These are phyloP conservation scores for Syngnathoides biaculeatus DNA, from an alignment of 2,113 vertebrate species.

Conservation along the genomic window DNA sequence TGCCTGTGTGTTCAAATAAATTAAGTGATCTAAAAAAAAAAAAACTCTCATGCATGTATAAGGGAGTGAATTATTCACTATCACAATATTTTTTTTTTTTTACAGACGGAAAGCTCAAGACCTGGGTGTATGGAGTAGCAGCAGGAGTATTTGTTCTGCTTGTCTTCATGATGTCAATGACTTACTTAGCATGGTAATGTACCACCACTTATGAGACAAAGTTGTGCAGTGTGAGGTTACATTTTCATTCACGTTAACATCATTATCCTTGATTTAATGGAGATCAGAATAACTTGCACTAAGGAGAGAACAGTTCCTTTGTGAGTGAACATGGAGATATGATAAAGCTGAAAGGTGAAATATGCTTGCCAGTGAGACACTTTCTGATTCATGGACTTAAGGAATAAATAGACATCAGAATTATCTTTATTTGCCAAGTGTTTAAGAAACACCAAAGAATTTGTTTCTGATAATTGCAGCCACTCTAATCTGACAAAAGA, in stretches of 20 bases:
- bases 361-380: no score
- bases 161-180: slow-evolving; percentile 97
- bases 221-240: background rate
- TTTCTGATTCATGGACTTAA: no score
- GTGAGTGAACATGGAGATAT: no score
- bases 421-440: no score
- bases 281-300: background rate
- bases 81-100: slow-evolving; percentile 21
- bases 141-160: slow-evolving; percentile 94
- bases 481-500: no score
- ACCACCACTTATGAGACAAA: background rate
- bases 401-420: no score
- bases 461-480: no score
- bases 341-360: no score
- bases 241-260: background rate
- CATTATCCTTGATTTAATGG: slow-evolving; percentile 32
- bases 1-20: no score
- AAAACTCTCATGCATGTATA: no score
- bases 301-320: background rate
- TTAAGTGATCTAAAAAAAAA: no score
- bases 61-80: background rate
- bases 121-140: slow-evolving; percentile 97
- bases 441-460: no score
- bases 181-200: slow-evolving; percentile 98
- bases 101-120: slow-evolving; percentile 94